Evolutionary conservation across 1,140 invertebrate species (phyloP).

Genomic region (Brachionus rubens): DNA sequence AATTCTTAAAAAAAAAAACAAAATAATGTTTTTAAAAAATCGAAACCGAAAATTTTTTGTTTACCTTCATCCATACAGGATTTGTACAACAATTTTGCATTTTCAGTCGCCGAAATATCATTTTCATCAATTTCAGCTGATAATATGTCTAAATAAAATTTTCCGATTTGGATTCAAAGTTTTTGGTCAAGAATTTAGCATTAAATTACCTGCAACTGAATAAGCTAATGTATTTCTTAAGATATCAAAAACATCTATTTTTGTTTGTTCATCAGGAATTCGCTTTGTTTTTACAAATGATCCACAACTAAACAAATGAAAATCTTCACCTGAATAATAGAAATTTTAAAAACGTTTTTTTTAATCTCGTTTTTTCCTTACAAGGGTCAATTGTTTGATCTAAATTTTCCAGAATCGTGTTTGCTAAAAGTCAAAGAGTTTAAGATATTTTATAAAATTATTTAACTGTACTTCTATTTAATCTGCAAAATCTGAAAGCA

Average conservation of each 20-base stretch:
- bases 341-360: not conserved
- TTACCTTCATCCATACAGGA: constrained; percentile 46
- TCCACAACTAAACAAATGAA: constrained; percentile 40
- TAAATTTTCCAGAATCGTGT: constrained; percentile 21
- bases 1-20: not conserved
- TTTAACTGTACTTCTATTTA: too few species aligned
- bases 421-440: constrained; percentile 5
- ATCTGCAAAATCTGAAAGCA: too few species aligned
- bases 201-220: constrained; percentile 8
- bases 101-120: constrained; percentile 37
- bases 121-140: constrained; percentile 18
- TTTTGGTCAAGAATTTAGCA: too few species aligned
- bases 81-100: constrained; percentile 26
- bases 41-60: not conserved
- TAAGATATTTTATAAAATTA: too few species aligned
- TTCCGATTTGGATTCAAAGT: too few species aligned
- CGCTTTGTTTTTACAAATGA: constrained; percentile 28
- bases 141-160: constrained; percentile 2
- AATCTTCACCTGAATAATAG: constrained; percentile 25
- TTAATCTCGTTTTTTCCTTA: not conserved
- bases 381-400: constrained; percentile 10
- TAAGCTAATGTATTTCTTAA: constrained; percentile 19
- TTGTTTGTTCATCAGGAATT: constrained; percentile 46
- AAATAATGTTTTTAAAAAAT: not conserved
- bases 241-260: constrained; percentile 41